These are phyloP conservation scores for Drosophila imparisetae DNA, from an alignment of 2,888 invertebrate genomes.

Conservation along the genomic window DNA sequence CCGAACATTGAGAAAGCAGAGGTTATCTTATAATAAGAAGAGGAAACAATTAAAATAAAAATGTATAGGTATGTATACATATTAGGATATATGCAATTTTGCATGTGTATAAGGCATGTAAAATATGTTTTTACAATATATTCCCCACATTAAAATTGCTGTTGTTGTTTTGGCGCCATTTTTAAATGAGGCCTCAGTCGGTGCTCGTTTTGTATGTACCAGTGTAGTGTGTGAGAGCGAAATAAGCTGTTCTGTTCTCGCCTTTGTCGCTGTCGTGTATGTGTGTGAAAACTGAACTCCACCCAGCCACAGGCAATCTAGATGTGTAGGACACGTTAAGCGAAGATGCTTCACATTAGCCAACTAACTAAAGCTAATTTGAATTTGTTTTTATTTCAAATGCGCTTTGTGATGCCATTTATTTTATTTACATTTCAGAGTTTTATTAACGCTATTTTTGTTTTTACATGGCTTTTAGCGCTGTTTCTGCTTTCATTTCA, in stretches of 20 bases:
- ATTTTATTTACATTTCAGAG: conserved; percentile 41
- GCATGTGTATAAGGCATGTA: background rate
- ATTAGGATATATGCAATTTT: background rate
- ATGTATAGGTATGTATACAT: background rate
- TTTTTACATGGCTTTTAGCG: conserved; percentile 73
- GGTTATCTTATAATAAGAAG: background rate
- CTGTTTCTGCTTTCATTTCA: conserved; percentile 49
- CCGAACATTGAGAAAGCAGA: background rate
- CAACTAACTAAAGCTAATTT: conserved; percentile 34
- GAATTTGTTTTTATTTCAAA: conserved; percentile 49
- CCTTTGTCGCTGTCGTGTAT: conserved; percentile 5
- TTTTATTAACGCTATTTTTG: conserved; percentile 65
- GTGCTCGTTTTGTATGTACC: conserved; percentile 39
- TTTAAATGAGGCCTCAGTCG: conserved; percentile 52
- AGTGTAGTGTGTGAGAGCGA: conserved; percentile 49
- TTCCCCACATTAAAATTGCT: background rate
- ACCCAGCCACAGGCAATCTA: conserved; percentile 13
- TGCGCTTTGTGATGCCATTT: conserved; percentile 41
- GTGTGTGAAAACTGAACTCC: conserved; percentile 19
- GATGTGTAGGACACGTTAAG: conserved; percentile 29
- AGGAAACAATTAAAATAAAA: background rate
- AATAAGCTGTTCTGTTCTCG: conserved; percentile 18
- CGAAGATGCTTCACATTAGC: conserved; percentile 7
- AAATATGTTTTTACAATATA: conserved; percentile 10
- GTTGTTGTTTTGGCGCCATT: conserved; percentile 68